Percentiles rank a stretch among this genome's conserved stretches.
These are phyloP conservation scores for Myiozetetes cayanensis DNA, from an alignment of 2,113 vertebrate species.

Conservation along the genomic window DNA sequence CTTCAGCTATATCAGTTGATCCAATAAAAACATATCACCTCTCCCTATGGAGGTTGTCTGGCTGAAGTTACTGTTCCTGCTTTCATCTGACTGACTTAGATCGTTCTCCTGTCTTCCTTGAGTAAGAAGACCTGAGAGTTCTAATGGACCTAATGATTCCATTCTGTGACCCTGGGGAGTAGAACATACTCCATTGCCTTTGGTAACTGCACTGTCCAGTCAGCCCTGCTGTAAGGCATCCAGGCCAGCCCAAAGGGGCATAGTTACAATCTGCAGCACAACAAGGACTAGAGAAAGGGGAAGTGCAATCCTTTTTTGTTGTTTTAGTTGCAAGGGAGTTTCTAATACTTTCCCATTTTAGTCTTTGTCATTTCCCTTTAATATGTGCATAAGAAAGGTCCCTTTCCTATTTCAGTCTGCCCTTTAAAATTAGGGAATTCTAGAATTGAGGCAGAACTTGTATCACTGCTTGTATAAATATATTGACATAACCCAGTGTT, in stretches of 20 bases:
- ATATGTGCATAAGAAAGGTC: neutral
- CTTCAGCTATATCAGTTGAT: neutral
- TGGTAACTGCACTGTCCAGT: neutral
- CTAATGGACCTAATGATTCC: neutral
- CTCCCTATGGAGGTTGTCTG: neutral
- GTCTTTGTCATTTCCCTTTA: neutral
- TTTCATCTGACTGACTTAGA: neutral
- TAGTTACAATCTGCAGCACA: neutral
- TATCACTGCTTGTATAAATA: neutral
- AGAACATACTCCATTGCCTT: accelerated
- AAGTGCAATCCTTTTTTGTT: neutral
- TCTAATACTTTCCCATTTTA: neutral
- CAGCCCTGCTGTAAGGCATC: neutral
- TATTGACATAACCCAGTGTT: neutral
- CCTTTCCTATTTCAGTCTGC: neutral
- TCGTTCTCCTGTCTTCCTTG: neutral
- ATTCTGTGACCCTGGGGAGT: neutral
- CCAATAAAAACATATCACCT: neutral
- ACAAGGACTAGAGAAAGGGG: neutral
- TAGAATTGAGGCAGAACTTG: neutral
- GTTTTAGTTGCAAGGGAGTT: neutral
- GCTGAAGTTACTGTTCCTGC: neutral
- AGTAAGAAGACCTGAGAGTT: neutral
- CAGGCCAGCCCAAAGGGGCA: neutral
- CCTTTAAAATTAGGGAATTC: neutral